Evolutionary conservation across 2,113 vertebrate genomes (phyloP).

Genomic region (Bufo gargarizans): DNA sequence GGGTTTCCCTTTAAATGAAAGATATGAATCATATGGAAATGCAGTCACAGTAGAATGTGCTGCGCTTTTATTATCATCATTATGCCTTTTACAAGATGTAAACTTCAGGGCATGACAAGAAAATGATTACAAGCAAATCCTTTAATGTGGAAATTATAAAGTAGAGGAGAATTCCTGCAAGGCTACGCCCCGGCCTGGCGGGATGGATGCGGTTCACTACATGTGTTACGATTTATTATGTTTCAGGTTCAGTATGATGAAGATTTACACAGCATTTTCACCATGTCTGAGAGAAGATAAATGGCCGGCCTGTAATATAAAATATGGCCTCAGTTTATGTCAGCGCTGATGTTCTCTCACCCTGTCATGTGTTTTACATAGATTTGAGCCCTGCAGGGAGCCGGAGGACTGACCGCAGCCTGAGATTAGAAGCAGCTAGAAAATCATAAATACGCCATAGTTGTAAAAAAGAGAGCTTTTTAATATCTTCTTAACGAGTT

Average conservation of each 20-base stretch:
- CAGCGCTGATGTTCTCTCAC: slow-evolving; percentile 33
- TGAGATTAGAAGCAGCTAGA: background rate
- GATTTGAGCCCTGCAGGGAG: slow-evolving; percentile 2
- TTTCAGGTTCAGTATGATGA: slow-evolving; percentile 32
- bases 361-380: slow-evolving; percentile 9
- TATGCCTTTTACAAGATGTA: slow-evolving; percentile 9
- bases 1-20: background rate
- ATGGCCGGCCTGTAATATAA: slow-evolving; percentile 2
- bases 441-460: background rate
- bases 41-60: background rate
- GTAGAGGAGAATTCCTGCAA: slow-evolving; percentile 34
- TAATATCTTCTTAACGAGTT: background rate
- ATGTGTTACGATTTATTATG: slow-evolving; percentile 46
- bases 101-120: slow-evolving; percentile 37
- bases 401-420: background rate
- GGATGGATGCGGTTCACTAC: slow-evolving; percentile 10
- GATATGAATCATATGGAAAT: background rate
- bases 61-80: slow-evolving; percentile 36
- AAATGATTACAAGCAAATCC: slow-evolving; percentile 54
- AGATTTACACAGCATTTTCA: slow-evolving; percentile 47
- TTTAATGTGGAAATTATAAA: slow-evolving; percentile 55
- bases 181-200: slow-evolving; percentile 22
- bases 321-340: slow-evolving; percentile 25
- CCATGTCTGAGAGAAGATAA: slow-evolving; percentile 41
- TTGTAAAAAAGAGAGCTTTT: background rate